Percentiles rank a stretch among this genome's conserved stretches.
Evolutionary conservation across 2,888 invertebrate genomes (phyloP).

Genomic region (Rhogogaster chlorosoma): DNA sequence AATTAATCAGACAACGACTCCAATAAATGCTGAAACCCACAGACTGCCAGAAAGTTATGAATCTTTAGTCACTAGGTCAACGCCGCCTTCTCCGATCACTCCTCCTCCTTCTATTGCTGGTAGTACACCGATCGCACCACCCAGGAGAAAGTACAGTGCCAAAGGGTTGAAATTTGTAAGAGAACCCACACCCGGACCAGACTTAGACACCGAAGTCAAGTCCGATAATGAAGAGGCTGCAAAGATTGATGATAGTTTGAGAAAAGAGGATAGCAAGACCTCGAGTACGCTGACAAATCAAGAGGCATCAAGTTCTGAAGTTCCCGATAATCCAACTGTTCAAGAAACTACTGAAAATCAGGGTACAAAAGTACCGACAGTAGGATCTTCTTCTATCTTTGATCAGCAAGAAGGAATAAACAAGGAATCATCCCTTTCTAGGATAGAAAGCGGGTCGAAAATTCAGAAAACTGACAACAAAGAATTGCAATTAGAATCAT

Average conservation of each 20-base stretch:
- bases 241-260: constrained; percentile 28
- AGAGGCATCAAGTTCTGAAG: background rate
- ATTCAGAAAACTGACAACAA: background rate
- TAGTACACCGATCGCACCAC: constrained; percentile 49
- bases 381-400: background rate
- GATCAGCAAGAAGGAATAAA: background rate
- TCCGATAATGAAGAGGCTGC: constrained; percentile 38
- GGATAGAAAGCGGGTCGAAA: background rate
- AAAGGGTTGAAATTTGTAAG: constrained; percentile 69
- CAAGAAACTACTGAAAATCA: background rate
- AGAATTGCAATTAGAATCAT: background rate
- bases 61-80: constrained; percentile 59
- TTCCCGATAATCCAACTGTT: background rate
- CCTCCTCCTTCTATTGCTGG: constrained; percentile 24
- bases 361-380: background rate
- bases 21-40: constrained; percentile 61
- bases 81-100: constrained; percentile 16
- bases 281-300: background rate
- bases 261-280: background rate
- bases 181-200: constrained; percentile 71
- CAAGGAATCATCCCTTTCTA: background rate
- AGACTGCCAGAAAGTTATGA: constrained; percentile 65
- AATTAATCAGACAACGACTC: constrained; percentile 59
- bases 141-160: constrained; percentile 66
- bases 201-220: constrained; percentile 58